Evolutionary conservation across 2,888 invertebrate species (phyloP), one percentile per base, ranked within the genome.

Genomic region (Scrobipalpa atriplicella): DNA sequence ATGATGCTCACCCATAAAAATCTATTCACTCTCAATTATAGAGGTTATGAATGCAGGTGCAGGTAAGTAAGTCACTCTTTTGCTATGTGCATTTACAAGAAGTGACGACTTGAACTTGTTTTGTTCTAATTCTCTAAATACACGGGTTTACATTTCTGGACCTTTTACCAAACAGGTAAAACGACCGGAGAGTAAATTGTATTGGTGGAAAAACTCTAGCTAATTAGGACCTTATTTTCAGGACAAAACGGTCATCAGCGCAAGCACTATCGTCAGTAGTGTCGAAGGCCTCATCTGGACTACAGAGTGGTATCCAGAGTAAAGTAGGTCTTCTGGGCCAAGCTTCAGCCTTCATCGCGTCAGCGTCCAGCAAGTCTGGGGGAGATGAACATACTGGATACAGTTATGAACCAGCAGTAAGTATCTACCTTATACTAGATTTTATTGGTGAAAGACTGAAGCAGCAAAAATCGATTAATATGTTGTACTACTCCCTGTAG

Each of bases 321-420:
- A 94, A 94, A 76, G 79, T 94, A 0, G 91, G 93, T 0, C 80
- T 93, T 39, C 76, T 95, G 16, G 94, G 94, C 0, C 93, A 93
- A 73, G 94, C 94, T 0, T 94, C 94, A 0, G 93, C 94, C 0
- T 92, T 93, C 71, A 83, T 93, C 29, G 83, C 91, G 0, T 91
- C 93, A 0, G 92, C 93, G 0, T 93, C 93, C 54, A 88, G 93
- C 73, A 92, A 93, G 73, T 79, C 85, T 1, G 86, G 89, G 0
- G 84, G 85, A 13, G 38, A 62, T 1, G 90, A 90, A 1, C 85
- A 90, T 10, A 77, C 80, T 1, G 92, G 92, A 62, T 92, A 93
- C 68, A 86, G 85, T 13, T 93, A 93, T 75, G 92, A 92, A 76
- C 89, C 92, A 72, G 91, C 90, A 78, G 71, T 71, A 47, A 62